A percentile compares a stretch with the other conserved stretches of the same genome.
Evolutionary conservation across 2,113 vertebrate genomes (phyloP).

Genomic region (Podarcis raffonei): DNA sequence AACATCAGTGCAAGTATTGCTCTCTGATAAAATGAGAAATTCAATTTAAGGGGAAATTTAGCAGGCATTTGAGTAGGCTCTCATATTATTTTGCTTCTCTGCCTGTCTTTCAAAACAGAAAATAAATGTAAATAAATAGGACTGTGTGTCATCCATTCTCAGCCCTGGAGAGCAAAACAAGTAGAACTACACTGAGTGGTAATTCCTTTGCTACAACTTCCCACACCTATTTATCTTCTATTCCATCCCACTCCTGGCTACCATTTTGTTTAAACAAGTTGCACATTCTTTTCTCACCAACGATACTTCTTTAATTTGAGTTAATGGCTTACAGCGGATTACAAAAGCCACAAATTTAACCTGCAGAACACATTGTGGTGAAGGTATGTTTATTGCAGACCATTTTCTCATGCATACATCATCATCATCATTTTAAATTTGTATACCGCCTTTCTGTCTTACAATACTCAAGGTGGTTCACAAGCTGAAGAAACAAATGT

Average conservation of each 20-base stretch:
- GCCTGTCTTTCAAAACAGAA: constrained; percentile 81
- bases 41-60: constrained; percentile 81
- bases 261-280: background rate
- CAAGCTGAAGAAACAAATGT: too few species aligned
- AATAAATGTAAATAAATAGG: constrained; percentile 79
- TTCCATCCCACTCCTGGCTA: background rate
- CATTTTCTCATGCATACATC: background rate
- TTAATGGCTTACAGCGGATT: background rate
- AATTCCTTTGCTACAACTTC: constrained; percentile 31
- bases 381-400: background rate
- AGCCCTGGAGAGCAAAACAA: constrained; percentile 45
- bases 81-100: constrained; percentile 79
- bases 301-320: constrained; percentile 10
- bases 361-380: background rate
- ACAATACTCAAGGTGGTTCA: too few species aligned
- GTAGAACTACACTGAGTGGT: constrained; percentile 34
- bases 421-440: too few species aligned
- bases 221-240: constrained; percentile 11
- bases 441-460: too few species aligned
- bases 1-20: constrained; percentile 87
- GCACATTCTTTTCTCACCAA: background rate
- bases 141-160: constrained; percentile 57
- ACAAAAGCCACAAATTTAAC: background rate
- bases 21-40: constrained; percentile 86
- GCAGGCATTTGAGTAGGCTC: constrained; percentile 75